These are phyloP conservation scores for Parus major DNA, from an alignment of 2,113 vertebrate species.

Conservation along the genomic window DNA sequence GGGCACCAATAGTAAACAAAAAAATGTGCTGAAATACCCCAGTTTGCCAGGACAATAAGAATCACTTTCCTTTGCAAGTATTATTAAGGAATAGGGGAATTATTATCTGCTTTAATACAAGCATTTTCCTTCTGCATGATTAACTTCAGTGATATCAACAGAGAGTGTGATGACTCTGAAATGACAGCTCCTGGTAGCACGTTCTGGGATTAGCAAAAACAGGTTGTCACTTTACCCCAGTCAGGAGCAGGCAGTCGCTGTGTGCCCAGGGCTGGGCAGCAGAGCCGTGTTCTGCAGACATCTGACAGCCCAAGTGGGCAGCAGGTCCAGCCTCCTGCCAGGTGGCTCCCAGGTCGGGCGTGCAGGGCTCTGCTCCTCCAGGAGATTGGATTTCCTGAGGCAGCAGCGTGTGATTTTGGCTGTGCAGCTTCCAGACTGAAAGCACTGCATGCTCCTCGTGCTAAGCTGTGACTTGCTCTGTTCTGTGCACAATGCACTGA, in stretches of 20 bases:
- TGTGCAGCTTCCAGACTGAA: not conserved
- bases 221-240: slow-evolving; percentile 42
- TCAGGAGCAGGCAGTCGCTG: not conserved
- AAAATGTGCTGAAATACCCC: not conserved
- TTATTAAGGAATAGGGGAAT: slow-evolving; percentile 44
- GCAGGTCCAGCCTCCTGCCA: not conserved
- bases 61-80: slow-evolving; percentile 17
- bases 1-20: not conserved
- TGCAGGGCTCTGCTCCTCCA: not conserved
- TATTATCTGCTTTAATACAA: slow-evolving; percentile 55
- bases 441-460: rapidly evolving
- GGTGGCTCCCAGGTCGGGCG: not conserved
- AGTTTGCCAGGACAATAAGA: slow-evolving; percentile 20
- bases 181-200: slow-evolving; percentile 54
- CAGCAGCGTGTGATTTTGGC: not conserved
- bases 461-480: not conserved
- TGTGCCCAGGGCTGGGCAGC: not conserved
- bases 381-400: not conserved
- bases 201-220: slow-evolving; percentile 46
- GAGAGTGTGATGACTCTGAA: slow-evolving; percentile 34
- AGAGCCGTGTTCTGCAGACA: not conserved
- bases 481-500: not conserved
- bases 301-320: not conserved
- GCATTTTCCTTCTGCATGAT: slow-evolving; percentile 45
- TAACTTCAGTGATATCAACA: slow-evolving; percentile 54